Conservation (phyloP, 1,140 invertebrate genomes). For the Polyergus mexicanus region DNA sequence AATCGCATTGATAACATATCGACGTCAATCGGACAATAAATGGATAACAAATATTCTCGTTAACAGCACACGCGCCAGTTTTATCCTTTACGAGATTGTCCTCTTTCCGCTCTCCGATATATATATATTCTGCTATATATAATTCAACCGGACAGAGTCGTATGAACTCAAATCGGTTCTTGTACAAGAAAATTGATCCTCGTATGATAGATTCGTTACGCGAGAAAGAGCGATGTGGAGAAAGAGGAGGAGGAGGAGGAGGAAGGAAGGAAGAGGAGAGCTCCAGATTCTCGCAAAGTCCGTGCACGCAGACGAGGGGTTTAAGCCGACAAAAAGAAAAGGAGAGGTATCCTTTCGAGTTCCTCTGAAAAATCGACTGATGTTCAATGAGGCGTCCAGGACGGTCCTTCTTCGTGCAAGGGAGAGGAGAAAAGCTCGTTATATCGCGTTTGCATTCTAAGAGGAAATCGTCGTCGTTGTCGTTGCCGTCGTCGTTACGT, state of each 20-base stretch:
- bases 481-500: constrained; percentile 57
- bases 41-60: constrained; percentile 50
- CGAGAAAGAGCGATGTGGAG: neutral
- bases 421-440: constrained; percentile 58
- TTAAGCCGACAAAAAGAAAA: constrained; percentile 42
- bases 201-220: neutral
- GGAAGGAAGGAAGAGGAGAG: neutral
- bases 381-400: constrained; percentile 44
- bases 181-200: constrained; percentile 21
- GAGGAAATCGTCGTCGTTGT: constrained; percentile 57
- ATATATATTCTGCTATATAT: neutral
- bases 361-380: constrained; percentile 31
- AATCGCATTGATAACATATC: constrained; percentile 48
- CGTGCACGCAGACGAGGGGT: constrained; percentile 22
- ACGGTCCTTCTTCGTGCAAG: neutral
- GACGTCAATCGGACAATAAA: constrained; percentile 50
- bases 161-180: neutral
- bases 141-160: constrained; percentile 11
- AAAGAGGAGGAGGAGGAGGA: neutral
- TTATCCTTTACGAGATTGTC: constrained; percentile 15
- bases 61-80: constrained; percentile 8
- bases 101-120: neutral
- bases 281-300: constrained; percentile 18
- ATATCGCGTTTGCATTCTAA: constrained; percentile 59
- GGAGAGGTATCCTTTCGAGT: constrained; percentile 7